phyloP scores from a whole-genome alignment of 2,888 invertebrate species.

The Empis livida region DNA sequence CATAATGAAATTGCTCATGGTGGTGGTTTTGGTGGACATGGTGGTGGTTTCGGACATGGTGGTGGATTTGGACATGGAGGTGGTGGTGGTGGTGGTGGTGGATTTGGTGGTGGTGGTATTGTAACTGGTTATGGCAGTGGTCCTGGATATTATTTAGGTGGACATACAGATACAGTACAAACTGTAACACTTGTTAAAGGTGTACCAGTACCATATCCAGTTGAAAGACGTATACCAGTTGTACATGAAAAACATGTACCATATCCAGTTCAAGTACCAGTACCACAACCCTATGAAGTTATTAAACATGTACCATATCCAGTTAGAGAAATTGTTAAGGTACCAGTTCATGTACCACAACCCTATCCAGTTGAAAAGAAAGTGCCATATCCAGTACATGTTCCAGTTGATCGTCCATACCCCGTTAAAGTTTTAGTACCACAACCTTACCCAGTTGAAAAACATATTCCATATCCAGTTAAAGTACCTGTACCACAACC shows the following conservation, averaged over 20 bases:
- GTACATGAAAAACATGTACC: slow-evolving; percentile 51
- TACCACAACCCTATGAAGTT: slow-evolving; percentile 60
- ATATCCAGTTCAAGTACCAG: slow-evolving; percentile 50
- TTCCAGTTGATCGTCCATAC: slow-evolving; percentile 52
- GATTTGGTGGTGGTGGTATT: slow-evolving; percentile 23
- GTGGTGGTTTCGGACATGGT: slow-evolving; percentile 17
- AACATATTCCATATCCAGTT: slow-evolving; percentile 44
- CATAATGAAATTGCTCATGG: slow-evolving; percentile 30
- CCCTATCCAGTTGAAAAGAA: slow-evolving; percentile 47
- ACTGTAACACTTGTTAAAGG: slow-evolving; percentile 62
- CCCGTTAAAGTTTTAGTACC: slow-evolving; percentile 53
- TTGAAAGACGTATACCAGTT: slow-evolving; percentile 47
- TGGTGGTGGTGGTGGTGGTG: slow-evolving; percentile 5
- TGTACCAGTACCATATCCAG: slow-evolving; percentile 58
- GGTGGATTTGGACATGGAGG: slow-evolving; percentile 19
- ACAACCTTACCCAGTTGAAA: slow-evolving; percentile 56
- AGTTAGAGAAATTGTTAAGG: slow-evolving; percentile 52
- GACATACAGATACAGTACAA: slow-evolving; percentile 46
- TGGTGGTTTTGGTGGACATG: slow-evolving; percentile 26
- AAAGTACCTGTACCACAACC: slow-evolving; percentile 19
- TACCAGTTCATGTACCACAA: slow-evolving; percentile 47
- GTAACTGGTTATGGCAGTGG: slow-evolving; percentile 21
- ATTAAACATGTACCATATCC: slow-evolving; percentile 53
- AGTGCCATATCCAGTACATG: slow-evolving; percentile 42
- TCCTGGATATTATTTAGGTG: slow-evolving; percentile 29